Evolutionary conservation across 1,140 invertebrate genomes (phyloP).

Genomic region (Trichomalopsis sarcophagae): DNA sequence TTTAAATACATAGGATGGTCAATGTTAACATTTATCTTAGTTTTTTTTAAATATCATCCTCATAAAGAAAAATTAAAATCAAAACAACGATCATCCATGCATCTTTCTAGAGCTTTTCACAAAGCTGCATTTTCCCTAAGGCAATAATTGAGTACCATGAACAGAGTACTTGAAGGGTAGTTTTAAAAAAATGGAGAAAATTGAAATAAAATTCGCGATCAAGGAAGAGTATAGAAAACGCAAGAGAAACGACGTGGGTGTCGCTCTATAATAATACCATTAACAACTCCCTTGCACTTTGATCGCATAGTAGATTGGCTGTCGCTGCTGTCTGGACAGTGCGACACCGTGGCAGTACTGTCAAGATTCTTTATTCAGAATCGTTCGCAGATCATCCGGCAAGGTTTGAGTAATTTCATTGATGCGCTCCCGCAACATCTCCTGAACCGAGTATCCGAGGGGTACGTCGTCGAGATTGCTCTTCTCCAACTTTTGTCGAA

Average conservation of each 20-base stretch:
- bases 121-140: conserved; percentile 22
- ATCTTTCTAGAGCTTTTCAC: conserved; percentile 13
- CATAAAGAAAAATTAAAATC: conserved; percentile 5
- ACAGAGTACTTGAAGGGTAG: conserved; percentile 10
- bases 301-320: conserved; percentile 40
- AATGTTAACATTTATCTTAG: conserved; percentile 7
- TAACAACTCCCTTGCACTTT: conserved; percentile 39
- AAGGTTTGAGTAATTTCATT: conserved; percentile 89
- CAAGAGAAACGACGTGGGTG: neutral
- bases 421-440: conserved; percentile 85
- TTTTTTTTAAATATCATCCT: conserved; percentile 5
- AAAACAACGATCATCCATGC: neutral
- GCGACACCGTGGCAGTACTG: conserved; percentile 57
- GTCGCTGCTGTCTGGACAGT: neutral
- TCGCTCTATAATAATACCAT: conserved; percentile 20
- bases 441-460: conserved; percentile 81
- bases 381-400: conserved; percentile 92
- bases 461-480: conserved; percentile 81
- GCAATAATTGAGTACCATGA: conserved; percentile 33
- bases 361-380: conserved; percentile 79
- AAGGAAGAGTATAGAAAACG: neutral
- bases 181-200: conserved; percentile 2
- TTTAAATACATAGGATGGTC: conserved; percentile 31
- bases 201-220: neutral
- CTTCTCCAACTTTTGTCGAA: conserved; percentile 88